phyloP scores from a whole-genome alignment of 1,140 invertebrate species.

The Probaryconus sp. region DNA sequence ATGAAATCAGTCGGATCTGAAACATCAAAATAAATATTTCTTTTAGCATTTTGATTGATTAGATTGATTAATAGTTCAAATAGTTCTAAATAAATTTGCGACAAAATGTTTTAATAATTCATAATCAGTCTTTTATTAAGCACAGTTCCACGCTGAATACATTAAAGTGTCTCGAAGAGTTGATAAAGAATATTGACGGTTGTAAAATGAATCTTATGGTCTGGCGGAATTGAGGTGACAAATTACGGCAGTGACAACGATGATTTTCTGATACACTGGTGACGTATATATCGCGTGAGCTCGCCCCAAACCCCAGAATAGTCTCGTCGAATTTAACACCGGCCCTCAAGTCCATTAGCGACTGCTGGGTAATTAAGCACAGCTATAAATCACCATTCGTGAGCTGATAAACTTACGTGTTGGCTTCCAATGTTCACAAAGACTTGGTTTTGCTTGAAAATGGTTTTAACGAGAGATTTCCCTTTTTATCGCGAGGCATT shows the following conservation, averaged over 20 bases:
- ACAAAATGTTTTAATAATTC: too few relatives aligned
- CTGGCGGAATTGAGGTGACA: conserved; percentile 9
- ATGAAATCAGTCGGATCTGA: too few relatives aligned
- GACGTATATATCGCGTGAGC: conserved; percentile 43
- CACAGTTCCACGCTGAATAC: too few relatives aligned
- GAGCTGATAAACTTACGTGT: conserved; percentile 56
- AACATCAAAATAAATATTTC: too few relatives aligned
- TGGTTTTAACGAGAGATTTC: conserved; percentile 16
- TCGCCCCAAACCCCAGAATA: conserved; percentile 27
- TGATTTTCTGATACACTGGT: conserved; percentile 32
- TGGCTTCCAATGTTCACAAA: conserved; percentile 22
- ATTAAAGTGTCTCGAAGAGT: too few relatives aligned
- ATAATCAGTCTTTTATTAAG: too few relatives aligned
- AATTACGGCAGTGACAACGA: conserved; percentile 27
- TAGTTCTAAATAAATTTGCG: too few relatives aligned
- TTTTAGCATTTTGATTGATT: too few relatives aligned
- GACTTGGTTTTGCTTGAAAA: conserved; percentile 28
- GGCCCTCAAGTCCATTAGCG: conserved; percentile 64
- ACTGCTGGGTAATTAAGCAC: conserved; percentile 65
- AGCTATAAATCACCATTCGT: conserved; percentile 65
- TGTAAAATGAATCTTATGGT: too few relatives aligned
- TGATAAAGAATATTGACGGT: too few relatives aligned
- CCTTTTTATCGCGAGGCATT: conserved; percentile 8
- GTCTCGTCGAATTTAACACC: conserved; percentile 62
- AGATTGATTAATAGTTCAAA: too few relatives aligned